Conservation (phyloP, 2,888 invertebrate species). For the Melinaea menophilus region DNA sequence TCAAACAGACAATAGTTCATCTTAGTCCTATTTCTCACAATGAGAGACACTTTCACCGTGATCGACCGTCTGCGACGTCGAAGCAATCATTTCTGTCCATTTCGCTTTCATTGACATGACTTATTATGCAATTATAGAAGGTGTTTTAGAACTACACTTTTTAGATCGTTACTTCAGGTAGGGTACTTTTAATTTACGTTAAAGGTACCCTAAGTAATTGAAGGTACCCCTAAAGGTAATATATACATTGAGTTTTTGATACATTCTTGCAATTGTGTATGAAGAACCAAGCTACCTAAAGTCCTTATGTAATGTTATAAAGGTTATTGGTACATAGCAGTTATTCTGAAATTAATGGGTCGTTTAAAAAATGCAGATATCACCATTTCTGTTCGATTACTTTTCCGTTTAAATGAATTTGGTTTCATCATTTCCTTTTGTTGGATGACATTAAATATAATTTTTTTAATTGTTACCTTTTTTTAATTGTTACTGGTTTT, state of each 20-base stretch:
- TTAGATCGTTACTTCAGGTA: too few relatives aligned
- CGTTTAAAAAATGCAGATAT: conserved; percentile 15
- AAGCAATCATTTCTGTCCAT: conserved; percentile 7
- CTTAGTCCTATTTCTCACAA: conserved; percentile 14
- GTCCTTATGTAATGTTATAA: not conserved
- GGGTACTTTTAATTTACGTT: too few relatives aligned
- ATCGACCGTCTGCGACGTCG: conserved; percentile 23
- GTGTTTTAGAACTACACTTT: too few relatives aligned
- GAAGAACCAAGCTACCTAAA: not conserved
- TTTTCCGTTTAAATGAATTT: conserved; percentile 3
- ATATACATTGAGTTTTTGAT: too few relatives aligned
- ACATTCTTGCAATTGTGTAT: too few relatives aligned
- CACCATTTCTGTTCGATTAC: conserved; percentile 13
- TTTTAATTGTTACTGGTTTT: too few relatives aligned
- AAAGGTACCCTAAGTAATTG: too few relatives aligned
- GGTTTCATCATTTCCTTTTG: conserved; percentile 22
- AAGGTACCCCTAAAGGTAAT: too few relatives aligned
- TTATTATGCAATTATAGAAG: conserved; percentile 6
- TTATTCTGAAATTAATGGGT: not conserved
- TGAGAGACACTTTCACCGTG: conserved; percentile 29
- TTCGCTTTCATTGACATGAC: conserved; percentile 15
- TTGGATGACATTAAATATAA: not conserved
- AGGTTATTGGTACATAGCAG: conserved; percentile 3
- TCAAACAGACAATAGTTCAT: conserved; percentile 7
- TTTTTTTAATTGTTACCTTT: too few relatives aligned